Evolutionary conservation across 2,113 vertebrate genomes (phyloP).

Genomic region (Sigmodon hispidus): DNA sequence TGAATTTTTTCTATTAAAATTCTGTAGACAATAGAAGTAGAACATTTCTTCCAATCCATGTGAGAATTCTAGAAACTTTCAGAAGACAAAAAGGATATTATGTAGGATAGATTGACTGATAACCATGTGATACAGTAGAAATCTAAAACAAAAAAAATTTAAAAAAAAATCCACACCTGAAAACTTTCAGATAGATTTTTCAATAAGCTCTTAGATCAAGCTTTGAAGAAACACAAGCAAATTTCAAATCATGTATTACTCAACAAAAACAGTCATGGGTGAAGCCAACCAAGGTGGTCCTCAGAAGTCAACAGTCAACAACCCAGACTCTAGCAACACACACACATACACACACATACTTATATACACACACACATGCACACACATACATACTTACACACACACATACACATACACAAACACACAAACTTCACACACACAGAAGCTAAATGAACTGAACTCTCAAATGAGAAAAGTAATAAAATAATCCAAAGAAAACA

Average conservation of each 20-base stretch:
- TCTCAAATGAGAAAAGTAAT: constrained; percentile 10
- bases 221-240: constrained; percentile 18
- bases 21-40: neutral
- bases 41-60: neutral
- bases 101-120: neutral
- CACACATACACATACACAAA: neutral
- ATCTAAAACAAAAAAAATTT: neutral
- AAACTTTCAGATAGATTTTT: constrained; percentile 16
- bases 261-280: neutral
- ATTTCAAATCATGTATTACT: constrained; percentile 15
- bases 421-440: fast-evolving
- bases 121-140: neutral
- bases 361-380: neutral
- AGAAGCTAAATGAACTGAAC: neutral
- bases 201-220: neutral
- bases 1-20: neutral
- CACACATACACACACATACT: neutral
- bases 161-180: neutral
- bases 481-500: neutral
- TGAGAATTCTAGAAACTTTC: neutral
- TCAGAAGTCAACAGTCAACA: constrained; percentile 1
- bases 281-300: constrained; percentile 41
- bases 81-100: neutral
- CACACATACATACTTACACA: neutral
- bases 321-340: neutral